phyloP scores from a whole-genome alignment of 2,888 invertebrate species.

The Argyresthia goedartella region DNA sequence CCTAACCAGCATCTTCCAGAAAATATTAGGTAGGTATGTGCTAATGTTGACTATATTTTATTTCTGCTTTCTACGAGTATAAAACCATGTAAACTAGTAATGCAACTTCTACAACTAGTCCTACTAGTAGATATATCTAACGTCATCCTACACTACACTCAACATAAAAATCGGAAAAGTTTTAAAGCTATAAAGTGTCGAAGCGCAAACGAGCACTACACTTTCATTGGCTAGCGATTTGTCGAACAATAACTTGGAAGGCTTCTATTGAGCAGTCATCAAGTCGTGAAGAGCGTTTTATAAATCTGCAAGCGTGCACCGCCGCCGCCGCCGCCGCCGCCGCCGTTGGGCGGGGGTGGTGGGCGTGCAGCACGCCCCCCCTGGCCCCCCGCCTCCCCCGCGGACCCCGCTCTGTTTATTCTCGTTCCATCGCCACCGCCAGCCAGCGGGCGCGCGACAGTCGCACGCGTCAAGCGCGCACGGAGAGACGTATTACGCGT shows the following conservation, averaged over 20 bases:
- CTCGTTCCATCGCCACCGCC: constrained; percentile 39
- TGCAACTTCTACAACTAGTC: no score
- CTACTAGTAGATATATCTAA: no score
- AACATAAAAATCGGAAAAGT: no score
- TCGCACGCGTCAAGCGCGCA: constrained; percentile 64
- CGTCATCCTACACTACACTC: no score
- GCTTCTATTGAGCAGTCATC: constrained; percentile 3
- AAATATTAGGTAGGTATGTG: no score
- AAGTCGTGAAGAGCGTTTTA: background rate
- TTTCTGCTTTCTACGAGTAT: no score
- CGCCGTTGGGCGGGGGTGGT: constrained; percentile 8
- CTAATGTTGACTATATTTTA: no score
- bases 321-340: constrained; percentile 12
- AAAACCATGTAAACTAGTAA: no score
- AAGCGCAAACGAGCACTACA: background rate
- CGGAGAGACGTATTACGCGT: constrained; percentile 46
- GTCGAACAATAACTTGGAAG: background rate
- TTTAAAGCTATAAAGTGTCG: no score
- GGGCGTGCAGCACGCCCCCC: constrained; percentile 36
- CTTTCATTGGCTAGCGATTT: constrained; percentile 12
- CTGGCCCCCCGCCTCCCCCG: constrained; percentile 25
- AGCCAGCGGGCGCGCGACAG: constrained; percentile 46
- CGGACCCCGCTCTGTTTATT: constrained; percentile 50
- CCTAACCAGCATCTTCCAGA: no score
- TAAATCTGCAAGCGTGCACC: constrained; percentile 4